Evolutionary conservation across 2,888 invertebrate genomes (phyloP).

Genomic region (Lepidonotus clava): DNA sequence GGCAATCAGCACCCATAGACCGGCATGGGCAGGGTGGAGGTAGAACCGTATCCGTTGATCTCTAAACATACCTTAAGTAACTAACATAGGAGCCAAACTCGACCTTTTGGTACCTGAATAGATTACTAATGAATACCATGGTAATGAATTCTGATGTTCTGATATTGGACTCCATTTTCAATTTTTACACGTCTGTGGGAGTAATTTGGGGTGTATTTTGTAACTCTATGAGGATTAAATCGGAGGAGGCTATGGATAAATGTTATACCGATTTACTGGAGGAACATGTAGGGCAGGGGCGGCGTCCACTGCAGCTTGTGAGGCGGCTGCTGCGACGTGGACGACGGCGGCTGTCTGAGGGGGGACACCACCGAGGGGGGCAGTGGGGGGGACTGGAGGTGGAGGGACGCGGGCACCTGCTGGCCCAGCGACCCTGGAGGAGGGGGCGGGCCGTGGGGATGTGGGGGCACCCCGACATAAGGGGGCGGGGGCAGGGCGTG

Average conservation of each 20-base stretch:
- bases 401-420: constrained; percentile 45
- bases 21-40: too few relatives aligned
- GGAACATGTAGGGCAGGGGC: constrained; percentile 42
- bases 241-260: background rate
- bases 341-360: background rate
- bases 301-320: constrained; percentile 43
- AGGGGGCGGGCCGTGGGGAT: background rate
- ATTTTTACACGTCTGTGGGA: background rate
- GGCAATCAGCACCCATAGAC: too few relatives aligned
- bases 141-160: too few relatives aligned
- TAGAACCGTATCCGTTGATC: too few relatives aligned
- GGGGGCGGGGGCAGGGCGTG: background rate
- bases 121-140: too few relatives aligned
- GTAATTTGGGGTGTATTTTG: background rate
- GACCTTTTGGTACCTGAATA: too few relatives aligned
- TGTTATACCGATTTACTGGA: background rate
- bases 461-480: constrained; percentile 53
- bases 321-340: background rate
- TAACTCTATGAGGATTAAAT: too few relatives aligned
- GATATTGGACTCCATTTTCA: too few relatives aligned
- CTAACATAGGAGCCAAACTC: too few relatives aligned
- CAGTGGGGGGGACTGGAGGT: constrained; percentile 47
- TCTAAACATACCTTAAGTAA: too few relatives aligned
- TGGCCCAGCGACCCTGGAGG: constrained; percentile 25
- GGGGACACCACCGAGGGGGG: constrained; percentile 10